Percentiles rank a stretch among this genome's conserved stretches.
These are phyloP conservation scores for Dioctria rufipes DNA, from an alignment of 2,888 invertebrate genomes.

Conservation along the genomic window DNA sequence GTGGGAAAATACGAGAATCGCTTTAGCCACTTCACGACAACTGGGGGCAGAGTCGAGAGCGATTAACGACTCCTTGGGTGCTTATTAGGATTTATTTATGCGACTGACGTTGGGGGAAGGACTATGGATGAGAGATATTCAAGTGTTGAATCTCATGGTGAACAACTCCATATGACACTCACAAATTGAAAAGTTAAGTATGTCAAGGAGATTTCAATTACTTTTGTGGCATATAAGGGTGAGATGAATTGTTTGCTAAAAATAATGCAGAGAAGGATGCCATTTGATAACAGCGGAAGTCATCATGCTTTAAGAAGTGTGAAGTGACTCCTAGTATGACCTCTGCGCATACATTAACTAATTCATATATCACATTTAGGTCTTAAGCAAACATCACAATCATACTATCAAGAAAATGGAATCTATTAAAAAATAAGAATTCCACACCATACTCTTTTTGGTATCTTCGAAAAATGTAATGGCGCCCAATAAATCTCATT, in stretches of 20 bases:
- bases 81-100: conserved; percentile 54
- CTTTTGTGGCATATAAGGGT: background rate
- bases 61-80: conserved; percentile 47
- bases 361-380: background rate
- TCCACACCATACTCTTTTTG: background rate
- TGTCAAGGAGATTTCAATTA: conserved; percentile 32
- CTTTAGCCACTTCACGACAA: conserved; percentile 28
- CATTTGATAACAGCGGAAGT: background rate
- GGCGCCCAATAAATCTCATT: conserved; percentile 59
- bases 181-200: conserved; percentile 52
- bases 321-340: background rate
- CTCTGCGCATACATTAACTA: conserved; percentile 9
- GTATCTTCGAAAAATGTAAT: conserved; percentile 36
- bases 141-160: background rate
- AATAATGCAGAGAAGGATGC: background rate
- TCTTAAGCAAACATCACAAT: conserved; percentile 6
- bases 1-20: conserved; percentile 54
- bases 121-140: background rate
- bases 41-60: conserved; percentile 22
- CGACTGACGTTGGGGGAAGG: background rate
- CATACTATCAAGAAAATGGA: background rate
- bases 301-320: no score
- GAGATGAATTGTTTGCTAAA: background rate
- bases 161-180: conserved; percentile 27
- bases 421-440: conserved; percentile 38